Base-by-base conservation (phyloP, 2,113 vertebrate genomes). In the Sylvia atricapilla region DNA sequence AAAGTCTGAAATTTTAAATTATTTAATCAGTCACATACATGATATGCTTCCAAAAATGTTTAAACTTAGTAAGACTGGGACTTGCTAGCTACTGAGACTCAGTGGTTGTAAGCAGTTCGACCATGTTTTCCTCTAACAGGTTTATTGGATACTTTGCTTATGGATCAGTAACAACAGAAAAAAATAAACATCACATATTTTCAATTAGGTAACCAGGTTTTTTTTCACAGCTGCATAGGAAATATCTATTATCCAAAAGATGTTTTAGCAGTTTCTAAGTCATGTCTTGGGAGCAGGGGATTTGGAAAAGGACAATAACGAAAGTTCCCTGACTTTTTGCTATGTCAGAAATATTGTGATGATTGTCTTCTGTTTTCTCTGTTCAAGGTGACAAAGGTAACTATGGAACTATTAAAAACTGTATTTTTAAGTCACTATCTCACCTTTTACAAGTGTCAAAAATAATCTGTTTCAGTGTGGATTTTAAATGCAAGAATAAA, bases 401-500 rank as follows among this genome's bases (percentile, higher is more conserved):
- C 27, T 25, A 39, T 5, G 8, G 11, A 31, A 28, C 18, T 69
- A 28, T 70, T 64, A 79, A 25, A 62, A 94, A 89, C 13, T n/a
- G 27, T 22, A 68, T 69, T 73, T 88, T 90, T 25, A 76, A 76
- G 30, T 33, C 52, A 53, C 69, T 74, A n/a, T 33, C 13, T 52
- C 33, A 44, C 9, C 53, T 89, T 93, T 94, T 47, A 64, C 13
- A 66, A 80, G 37, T 4, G 6, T 35, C 6, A 76, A 73, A 81
- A 87, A 50, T 8, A 80, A 39, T 62, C 47, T 80, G 7, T 46
- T 69, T 62, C 64, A 35, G 7, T 62, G 50, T 47, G 55, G 31
- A 85, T 91, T 85, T 93, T 74, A 94, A 93, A 66, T 43, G 39
- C 79, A 88, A 92, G 84, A 72, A 75, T 69, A 68, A 79, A 9